phyloP scores from a whole-genome alignment of 2,797 vertebrate genomes.

The Rhynchotus rufescens region DNA sequence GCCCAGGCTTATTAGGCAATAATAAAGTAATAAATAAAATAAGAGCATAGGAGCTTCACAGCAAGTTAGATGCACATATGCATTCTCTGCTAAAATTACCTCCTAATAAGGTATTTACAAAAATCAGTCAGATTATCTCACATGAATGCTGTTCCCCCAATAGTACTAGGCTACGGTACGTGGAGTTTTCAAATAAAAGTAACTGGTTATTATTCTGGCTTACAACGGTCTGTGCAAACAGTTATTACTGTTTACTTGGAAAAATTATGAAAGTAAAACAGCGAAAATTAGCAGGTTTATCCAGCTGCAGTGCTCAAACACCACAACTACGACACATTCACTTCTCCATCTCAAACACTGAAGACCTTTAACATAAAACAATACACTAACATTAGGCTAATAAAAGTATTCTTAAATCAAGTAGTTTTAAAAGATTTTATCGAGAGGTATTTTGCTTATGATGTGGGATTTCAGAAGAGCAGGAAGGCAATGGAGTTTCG shows the following conservation, averaged over 20 bases:
- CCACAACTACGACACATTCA: neutral
- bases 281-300: slow-evolving; percentile 17
- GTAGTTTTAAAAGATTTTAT: neutral
- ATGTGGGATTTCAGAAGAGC: neutral
- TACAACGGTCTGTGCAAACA: neutral
- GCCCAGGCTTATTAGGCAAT: neutral
- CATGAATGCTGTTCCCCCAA: neutral
- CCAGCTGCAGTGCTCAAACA: neutral
- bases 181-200: neutral
- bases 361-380: neutral
- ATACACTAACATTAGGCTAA: neutral
- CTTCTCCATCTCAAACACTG: neutral
- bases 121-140: neutral
- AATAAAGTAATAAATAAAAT: neutral
- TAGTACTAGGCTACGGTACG: neutral
- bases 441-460: neutral
- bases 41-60: neutral
- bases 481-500: neutral
- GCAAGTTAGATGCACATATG: neutral
- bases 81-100: neutral
- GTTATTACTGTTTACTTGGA: neutral
- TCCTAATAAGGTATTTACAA: neutral
- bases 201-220: neutral
- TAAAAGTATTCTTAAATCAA: neutral
- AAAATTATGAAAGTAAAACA: neutral